Conservation (phyloP, 2,888 invertebrate species). For the Spatulosminthurus flaviceps region DNA sequence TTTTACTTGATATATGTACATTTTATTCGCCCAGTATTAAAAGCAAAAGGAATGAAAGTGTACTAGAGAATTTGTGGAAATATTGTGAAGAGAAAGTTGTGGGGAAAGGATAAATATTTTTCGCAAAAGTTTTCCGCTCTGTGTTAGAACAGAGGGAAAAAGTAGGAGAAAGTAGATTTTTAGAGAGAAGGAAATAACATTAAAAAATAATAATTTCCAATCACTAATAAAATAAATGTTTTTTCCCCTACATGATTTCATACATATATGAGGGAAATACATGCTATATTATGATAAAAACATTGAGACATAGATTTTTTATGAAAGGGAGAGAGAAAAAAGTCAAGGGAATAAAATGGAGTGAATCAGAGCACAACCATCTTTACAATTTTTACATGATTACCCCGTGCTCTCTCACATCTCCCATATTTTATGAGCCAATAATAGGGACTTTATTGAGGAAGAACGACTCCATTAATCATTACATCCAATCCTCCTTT, state of each 20-base stretch:
- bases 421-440: slow-evolving; percentile 33
- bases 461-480: slow-evolving; percentile 22
- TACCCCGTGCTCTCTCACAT: slow-evolving; percentile 14
- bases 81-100: too few species aligned
- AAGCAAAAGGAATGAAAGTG: too few species aligned
- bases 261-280: slow-evolving; percentile 13
- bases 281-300: neutral
- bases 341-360: neutral
- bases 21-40: too few species aligned
- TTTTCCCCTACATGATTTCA: too few species aligned
- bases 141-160: too few species aligned
- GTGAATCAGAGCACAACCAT: slow-evolving; percentile 30
- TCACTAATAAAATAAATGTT: neutral
- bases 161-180: too few species aligned
- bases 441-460: slow-evolving; percentile 33
- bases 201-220: too few species aligned
- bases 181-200: too few species aligned
- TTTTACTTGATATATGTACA: neutral
- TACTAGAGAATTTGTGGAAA: too few species aligned
- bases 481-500: neutral
- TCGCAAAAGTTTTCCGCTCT: too few species aligned
- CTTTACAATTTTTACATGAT: slow-evolving; percentile 32
- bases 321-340: neutral
- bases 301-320: neutral
- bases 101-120: too few species aligned